Conservation (phyloP, 2,113 vertebrate species). For the Psilopsiagon aymara region DNA sequence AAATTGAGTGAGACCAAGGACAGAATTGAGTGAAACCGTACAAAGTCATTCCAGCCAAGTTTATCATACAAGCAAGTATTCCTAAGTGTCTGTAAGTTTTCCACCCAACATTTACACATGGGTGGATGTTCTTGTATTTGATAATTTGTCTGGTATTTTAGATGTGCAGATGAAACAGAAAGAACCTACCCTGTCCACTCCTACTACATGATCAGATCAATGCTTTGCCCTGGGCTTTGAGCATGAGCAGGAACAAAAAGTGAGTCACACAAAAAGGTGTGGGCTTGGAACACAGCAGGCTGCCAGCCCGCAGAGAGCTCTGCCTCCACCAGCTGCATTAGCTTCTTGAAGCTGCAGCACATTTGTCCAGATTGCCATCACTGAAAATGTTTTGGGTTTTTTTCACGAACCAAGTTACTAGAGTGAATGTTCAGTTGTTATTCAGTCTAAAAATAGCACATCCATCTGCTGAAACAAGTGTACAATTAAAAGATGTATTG, state of each 20-base stretch:
- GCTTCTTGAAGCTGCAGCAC: background rate
- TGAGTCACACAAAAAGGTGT: conserved; percentile 39
- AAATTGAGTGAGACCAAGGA: background rate
- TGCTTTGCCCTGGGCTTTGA: conserved; percentile 6
- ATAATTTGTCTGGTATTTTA: conserved; percentile 1
- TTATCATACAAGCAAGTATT: background rate
- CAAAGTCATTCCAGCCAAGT: background rate
- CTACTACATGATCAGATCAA: conserved; percentile 28
- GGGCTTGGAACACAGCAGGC: conserved; percentile 38
- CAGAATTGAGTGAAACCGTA: background rate
- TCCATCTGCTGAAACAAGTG: conserved; percentile 41
- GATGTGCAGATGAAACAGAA: conserved; percentile 4
- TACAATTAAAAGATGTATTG: conserved; percentile 39
- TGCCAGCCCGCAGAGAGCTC: background rate
- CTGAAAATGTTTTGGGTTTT: background rate
- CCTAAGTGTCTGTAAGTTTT: background rate
- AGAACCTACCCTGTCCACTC: conserved; percentile 27
- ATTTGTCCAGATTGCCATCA: conserved; percentile 27
- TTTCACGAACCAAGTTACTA: background rate
- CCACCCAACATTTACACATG: background rate
- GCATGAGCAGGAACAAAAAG: conserved; percentile 6
- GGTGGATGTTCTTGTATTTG: background rate
- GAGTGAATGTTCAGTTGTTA: conserved; percentile 49
- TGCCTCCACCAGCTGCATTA: conserved; percentile 35
- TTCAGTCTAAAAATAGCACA: conserved; percentile 38